Evolutionary conservation across 37 sponge, comb jelly and placozoan genomes (phyloP).

Genomic region (Agelas oroides): DNA sequence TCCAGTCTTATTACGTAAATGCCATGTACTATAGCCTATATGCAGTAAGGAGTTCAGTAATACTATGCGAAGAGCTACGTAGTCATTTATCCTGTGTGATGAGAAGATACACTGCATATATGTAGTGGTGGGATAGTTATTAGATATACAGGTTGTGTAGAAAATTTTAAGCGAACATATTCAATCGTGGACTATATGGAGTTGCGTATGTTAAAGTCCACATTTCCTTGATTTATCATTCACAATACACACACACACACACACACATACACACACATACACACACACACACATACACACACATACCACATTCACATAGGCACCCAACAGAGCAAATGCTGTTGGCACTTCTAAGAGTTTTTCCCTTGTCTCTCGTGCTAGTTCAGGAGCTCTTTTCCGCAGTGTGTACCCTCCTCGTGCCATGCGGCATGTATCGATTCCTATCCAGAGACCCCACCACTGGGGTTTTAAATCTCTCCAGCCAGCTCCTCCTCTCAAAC

Average conservation of each 20-base stretch:
- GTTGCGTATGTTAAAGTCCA: no score
- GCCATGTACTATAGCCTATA: no score
- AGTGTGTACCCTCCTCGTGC: conserved; percentile 36
- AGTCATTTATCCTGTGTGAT: no score
- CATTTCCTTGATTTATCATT: no score
- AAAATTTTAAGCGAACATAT: no score
- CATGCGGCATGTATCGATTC: conserved; percentile 33
- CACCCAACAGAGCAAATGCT: background rate
- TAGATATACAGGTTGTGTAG: no score
- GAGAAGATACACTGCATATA: no score
- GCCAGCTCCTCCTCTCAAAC: conserved; percentile 70
- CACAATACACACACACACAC: conserved; percentile 18
- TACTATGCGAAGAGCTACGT: no score
- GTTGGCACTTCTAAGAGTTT: background rate
- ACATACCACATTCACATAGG: background rate
- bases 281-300: background rate
- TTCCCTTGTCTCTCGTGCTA: background rate
- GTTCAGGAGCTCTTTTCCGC: conserved; percentile 3
- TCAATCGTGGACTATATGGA: no score
- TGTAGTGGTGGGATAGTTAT: no score
- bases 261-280: conserved; percentile 1
- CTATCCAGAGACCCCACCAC: conserved; percentile 73
- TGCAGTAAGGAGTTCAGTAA: no score
- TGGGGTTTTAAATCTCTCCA: conserved; percentile 92
- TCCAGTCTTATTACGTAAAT: no score